Conservation (phyloP, 2,888 invertebrate genomes). For the Hemicrepidius hirtus region DNA sequence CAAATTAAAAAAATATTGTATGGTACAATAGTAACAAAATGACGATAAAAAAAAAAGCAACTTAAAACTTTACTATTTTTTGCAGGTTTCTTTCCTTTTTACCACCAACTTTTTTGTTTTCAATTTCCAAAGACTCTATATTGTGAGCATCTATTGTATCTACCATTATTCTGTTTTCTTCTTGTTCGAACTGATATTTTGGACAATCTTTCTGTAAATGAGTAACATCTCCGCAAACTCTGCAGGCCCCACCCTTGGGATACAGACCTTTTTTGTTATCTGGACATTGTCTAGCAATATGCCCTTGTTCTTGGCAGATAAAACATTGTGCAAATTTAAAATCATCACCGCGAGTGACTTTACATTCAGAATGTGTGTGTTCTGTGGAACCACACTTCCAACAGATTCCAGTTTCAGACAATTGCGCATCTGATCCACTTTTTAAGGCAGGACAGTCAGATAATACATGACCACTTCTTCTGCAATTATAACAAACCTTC, state of each 20-base stretch:
- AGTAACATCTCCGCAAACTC: conserved; percentile 88
- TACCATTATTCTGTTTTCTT: conserved; percentile 59
- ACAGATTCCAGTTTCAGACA: conserved; percentile 81
- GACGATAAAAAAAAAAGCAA: too few relatives aligned
- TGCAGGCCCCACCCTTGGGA: conserved; percentile 89
- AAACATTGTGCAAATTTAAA: conserved; percentile 92
- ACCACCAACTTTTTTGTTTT: background rate
- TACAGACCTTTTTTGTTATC: conserved; percentile 91
- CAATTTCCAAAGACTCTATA: conserved; percentile 64
- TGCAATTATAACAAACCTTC: conserved; percentile 87
- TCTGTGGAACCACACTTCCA: conserved; percentile 94
- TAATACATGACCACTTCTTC: conserved; percentile 85
- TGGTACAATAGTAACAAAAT: too few relatives aligned
- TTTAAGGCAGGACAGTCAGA: conserved; percentile 86
- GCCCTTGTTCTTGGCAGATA: conserved; percentile 90
- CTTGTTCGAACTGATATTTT: conserved; percentile 69
- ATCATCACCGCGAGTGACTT: conserved; percentile 79
- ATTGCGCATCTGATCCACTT: conserved; percentile 72
- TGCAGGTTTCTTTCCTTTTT: conserved; percentile 55
- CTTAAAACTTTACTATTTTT: conserved; percentile 66
- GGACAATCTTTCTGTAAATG: conserved; percentile 90
- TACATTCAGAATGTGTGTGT: conserved; percentile 85
- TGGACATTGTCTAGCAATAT: conserved; percentile 91
- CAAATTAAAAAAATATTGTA: too few relatives aligned
- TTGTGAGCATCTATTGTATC: conserved; percentile 63